Base-by-base conservation (phyloP, 2,888 invertebrate genomes). In the Tetranychus truncatus region DNA sequence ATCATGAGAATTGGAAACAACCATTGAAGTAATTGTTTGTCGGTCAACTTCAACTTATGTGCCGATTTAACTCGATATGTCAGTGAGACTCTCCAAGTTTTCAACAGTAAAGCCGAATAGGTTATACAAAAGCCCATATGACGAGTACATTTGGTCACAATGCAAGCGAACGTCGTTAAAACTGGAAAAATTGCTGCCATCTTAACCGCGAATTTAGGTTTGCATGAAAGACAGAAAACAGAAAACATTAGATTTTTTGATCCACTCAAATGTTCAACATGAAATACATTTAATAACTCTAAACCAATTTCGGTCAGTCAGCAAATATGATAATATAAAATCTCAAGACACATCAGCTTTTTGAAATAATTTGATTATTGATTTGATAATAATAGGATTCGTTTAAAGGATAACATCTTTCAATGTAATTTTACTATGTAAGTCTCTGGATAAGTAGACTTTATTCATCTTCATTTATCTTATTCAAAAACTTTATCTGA, bases 41-140 rank as follows among this genome's bases (percentile, higher is more conserved):
- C 95, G 1, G 94, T 93, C 78, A 95, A 84, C 81, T 93, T 92
- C 44, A 95, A 88, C 83, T 92, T 92, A 82, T 93, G 92, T 0
- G 93, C 92, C 55, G 92, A 92, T 82, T 94, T 94, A 0, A 94
- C 93, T 45, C 93, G 88, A 84, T 93, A 93, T 73, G 94, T 94
- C 78, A 93, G 84, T 1, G 93, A 92, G 74, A 95, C 92, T 81
- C 93, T 88, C 94, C 94, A 94, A 15, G 94, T 94, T 84, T 95
- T 95, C 89, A 95, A 90, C 5, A 95, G 85, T 71, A 95, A 85
- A 9, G 94, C 92, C 11, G 93, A 93, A 82, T 94, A 95, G 1
- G 94, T 92, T 77, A 95, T 88, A 81, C 91, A 91, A 82, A 95
- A 95, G 55, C 95, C 95, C 84, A 94, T 86, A 84, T 95, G 93